A percentile compares a stretch with the other conserved stretches of the same genome.
Conservation (phyloP, 2,888 invertebrate genomes). For the Drosophila macrospina region DNA sequence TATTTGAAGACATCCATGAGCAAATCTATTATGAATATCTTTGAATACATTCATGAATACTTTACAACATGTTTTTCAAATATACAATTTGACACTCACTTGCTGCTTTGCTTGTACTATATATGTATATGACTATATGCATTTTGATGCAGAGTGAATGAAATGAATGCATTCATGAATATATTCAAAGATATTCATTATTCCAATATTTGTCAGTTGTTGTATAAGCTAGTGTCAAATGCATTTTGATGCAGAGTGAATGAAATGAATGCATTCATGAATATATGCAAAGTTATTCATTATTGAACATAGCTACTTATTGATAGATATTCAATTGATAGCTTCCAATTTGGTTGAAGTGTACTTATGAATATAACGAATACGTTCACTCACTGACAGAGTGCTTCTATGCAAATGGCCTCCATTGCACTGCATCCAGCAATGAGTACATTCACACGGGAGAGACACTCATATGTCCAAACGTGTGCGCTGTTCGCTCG, state of each 20-base stretch:
- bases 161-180: neutral
- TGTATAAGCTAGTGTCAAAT: too few relatives aligned
- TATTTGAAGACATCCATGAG: neutral
- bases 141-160: too few relatives aligned
- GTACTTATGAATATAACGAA: slow-evolving; percentile 12
- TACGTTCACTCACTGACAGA: neutral
- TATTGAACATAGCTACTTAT: too few relatives aligned
- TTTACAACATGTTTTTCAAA: neutral
- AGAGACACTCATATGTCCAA: slow-evolving; percentile 31
- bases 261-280: slow-evolving; percentile 2
- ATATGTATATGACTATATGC: too few relatives aligned
- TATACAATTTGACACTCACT: too few relatives aligned
- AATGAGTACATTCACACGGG: slow-evolving; percentile 22
- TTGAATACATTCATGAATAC: neutral
- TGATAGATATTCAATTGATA: too few relatives aligned
- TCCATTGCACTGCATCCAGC: slow-evolving; percentile 19
- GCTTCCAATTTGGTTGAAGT: too few relatives aligned
- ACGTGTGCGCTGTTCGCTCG: slow-evolving; percentile 21
- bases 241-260: neutral
- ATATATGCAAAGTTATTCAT: neutral
- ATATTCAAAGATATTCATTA: too few relatives aligned
- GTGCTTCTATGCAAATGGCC: slow-evolving; percentile 20
- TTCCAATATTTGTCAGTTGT: too few relatives aligned
- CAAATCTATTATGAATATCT: too few relatives aligned
- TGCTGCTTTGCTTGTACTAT: too few relatives aligned